Base-by-base conservation (phyloP, 2,797 vertebrate species). In the Pygocentrus nattereri region DNA sequence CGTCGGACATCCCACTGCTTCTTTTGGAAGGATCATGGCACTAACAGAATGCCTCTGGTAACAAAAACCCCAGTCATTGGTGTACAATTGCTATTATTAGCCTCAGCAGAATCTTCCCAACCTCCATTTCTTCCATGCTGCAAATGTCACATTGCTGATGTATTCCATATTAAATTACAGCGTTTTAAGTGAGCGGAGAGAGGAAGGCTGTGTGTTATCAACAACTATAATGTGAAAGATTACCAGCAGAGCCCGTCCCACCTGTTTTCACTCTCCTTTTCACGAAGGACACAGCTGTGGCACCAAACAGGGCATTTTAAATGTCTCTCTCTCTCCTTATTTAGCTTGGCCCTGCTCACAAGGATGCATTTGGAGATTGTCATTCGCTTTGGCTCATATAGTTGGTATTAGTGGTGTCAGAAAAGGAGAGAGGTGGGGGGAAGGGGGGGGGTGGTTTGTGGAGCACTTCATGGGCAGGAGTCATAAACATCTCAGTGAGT, bases 141-240 rank as follows among this genome's bases (percentile, higher is more conserved):
- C 91, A 93, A 95, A 95, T 94, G 94, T 94, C 94, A 92, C 91
- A 88, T 92, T 93, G 93, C 93, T 95, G 91, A 94, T 93, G 92
- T 94, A 93, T 94, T 94, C 92, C 89, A 87, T 94, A 94, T 95
- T 94, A 92, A 92, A 94, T 95, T 91, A 94, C 94, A 90, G 86
- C 81, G 91, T 95, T 95, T 95, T 93, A 93, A 94, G 90, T 79
- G 90, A 91, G 93, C 89, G 54, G 12, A 87, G 85, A 83, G 86
- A 86, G 85, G 88, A 91, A 76, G 78, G 70, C 88, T 87, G 91
- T 90, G 92, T 91, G 92, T 91, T 93, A 93, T 95, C 94, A 91
- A 90, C 91, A 89, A 90, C 91, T 93, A 93, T 95, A 95, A 94
- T 94, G 94, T 94, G 90, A 92, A 93, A 95, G 94, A 95, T 95